phyloP scores from a whole-genome alignment of 2,113 vertebrate species.

The Hypocryptadius cinnamomeus region DNA sequence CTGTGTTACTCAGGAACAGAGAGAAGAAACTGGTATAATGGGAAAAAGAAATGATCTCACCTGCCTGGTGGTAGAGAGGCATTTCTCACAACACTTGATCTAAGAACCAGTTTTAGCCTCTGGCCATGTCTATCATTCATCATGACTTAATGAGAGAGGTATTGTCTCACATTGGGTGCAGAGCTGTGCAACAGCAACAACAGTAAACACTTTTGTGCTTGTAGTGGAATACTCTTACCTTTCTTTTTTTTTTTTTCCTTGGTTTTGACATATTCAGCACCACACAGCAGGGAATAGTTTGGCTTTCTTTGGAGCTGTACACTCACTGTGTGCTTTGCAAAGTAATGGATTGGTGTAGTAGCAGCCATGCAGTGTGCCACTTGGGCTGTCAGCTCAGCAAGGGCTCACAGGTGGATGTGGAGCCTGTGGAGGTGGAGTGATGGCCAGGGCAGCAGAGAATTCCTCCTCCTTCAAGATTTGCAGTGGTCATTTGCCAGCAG shows the following conservation, averaged over 20 bases:
- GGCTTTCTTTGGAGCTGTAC: not conserved
- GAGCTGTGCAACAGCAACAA: not conserved
- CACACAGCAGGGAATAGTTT: not conserved
- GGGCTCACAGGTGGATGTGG: not conserved
- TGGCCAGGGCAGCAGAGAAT: not conserved
- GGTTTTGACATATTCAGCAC: slow-evolving; percentile 7
- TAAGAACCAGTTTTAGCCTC: not conserved
- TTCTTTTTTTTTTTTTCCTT: not conserved
- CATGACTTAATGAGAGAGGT: slow-evolving; percentile 30
- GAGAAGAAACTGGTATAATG: slow-evolving; percentile 39
- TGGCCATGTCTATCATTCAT: slow-evolving; percentile 47
- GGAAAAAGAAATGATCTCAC: slow-evolving; percentile 56
- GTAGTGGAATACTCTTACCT: not conserved
- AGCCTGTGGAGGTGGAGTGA: not conserved
- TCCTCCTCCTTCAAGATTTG: not conserved
- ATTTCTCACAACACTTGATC: slow-evolving; percentile 57
- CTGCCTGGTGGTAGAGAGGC: slow-evolving; percentile 30
- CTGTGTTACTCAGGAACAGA: slow-evolving; percentile 41
- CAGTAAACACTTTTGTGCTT: slow-evolving; percentile 23
- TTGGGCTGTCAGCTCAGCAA: not conserved
- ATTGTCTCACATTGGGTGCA: not conserved
- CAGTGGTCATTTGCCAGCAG: not conserved
- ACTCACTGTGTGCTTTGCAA: not conserved
- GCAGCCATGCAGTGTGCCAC: not conserved
- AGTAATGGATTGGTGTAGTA: not conserved